Evolutionary conservation across 2,797 vertebrate species (phyloP).

Genomic region (Phoebastria nigripes): DNA sequence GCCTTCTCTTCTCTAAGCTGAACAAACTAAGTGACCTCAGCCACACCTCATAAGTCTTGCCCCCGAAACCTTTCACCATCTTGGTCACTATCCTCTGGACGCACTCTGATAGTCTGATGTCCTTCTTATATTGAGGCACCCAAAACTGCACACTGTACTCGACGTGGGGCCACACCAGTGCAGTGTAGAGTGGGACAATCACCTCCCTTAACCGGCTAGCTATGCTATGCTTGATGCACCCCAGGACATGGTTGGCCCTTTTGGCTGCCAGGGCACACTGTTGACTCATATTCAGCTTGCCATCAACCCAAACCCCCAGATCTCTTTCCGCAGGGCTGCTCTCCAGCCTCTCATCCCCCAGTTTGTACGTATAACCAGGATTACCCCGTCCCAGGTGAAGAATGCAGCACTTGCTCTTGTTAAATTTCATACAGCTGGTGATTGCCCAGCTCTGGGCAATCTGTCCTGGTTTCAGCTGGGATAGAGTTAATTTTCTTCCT

Average conservation of each 20-base stretch:
- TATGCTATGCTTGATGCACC: not conserved
- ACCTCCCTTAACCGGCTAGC: too few species aligned
- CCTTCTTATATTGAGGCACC: accelerated
- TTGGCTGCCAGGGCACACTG: not conserved
- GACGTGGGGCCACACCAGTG: too few species aligned
- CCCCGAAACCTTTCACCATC: not conserved
- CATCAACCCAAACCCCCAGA: not conserved
- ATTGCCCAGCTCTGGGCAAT: not conserved
- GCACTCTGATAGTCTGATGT: not conserved
- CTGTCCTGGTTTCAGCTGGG: too few species aligned
- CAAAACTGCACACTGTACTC: not conserved
- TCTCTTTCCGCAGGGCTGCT: not conserved
- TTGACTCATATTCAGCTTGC: not conserved
- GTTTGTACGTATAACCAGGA: not conserved
- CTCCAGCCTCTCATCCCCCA: not conserved
- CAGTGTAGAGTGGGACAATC: not conserved
- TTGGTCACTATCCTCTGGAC: not conserved
- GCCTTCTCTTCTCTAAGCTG: not conserved
- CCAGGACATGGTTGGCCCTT: not conserved
- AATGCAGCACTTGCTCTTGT: not conserved
- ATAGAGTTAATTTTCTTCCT: too few species aligned
- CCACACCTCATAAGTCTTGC: not conserved
- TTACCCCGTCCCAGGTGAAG: not conserved
- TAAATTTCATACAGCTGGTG: not conserved
- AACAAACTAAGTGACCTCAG: not conserved